Evolutionary conservation across 2,113 vertebrate genomes (phyloP).

Genomic region (Entomyzon cyanotis): DNA sequence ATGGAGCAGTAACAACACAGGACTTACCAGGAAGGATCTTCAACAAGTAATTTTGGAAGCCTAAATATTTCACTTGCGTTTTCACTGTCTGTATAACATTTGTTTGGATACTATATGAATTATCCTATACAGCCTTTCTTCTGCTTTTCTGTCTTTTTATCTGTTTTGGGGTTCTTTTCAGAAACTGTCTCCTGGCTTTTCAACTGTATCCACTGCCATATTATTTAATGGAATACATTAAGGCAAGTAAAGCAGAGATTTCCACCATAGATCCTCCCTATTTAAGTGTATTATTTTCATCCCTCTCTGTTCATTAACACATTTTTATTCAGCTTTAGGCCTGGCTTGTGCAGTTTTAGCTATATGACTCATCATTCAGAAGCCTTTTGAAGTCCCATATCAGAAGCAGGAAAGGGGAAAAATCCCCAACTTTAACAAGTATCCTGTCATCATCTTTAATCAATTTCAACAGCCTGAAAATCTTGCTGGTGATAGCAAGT

Average conservation of each 20-base stretch:
- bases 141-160: not conserved
- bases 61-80: not conserved
- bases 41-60: not conserved
- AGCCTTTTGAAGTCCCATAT: conserved; percentile 13
- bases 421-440: not conserved
- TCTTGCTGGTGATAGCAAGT: not conserved
- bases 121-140: not conserved
- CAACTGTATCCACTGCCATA: not conserved
- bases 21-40: not conserved
- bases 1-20: not conserved
- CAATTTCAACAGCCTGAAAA: conserved; percentile 2
- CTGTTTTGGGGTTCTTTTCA: not conserved
- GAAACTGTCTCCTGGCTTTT: not conserved
- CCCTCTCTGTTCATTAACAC: not conserved
- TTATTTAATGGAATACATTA: not conserved
- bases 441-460: not conserved
- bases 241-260: not conserved
- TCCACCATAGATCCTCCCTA: not conserved
- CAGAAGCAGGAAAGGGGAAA: not conserved
- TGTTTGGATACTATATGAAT: not conserved
- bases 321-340: not conserved
- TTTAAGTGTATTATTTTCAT: not conserved
- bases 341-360: not conserved
- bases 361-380: not conserved
- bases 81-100: not conserved